Conservation (phyloP, 2,888 invertebrate species). For the Autographa gamma region DNA sequence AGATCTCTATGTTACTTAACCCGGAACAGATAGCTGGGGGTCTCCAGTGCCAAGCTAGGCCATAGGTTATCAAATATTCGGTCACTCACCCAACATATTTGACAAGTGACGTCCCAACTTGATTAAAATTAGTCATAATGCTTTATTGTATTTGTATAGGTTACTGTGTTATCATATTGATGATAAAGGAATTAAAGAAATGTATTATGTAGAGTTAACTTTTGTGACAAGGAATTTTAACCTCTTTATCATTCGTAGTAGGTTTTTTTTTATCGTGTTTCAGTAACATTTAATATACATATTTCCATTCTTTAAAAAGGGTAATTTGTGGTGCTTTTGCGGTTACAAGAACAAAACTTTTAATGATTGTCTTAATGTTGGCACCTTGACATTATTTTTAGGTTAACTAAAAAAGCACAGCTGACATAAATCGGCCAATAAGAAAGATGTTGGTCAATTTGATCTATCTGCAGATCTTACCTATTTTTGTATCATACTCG, state of each 20-base stretch:
- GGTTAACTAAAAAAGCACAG: background rate
- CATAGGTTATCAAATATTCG: slow-evolving; percentile 54
- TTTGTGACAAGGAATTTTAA: background rate
- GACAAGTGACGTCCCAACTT: slow-evolving; percentile 27
- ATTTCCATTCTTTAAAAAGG: background rate
- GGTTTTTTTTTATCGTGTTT: background rate
- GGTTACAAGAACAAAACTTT: background rate
- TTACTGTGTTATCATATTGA: slow-evolving; percentile 25
- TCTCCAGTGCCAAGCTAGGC: slow-evolving; percentile 47
- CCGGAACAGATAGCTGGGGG: slow-evolving; percentile 29
- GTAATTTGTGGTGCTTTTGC: background rate
- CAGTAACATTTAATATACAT: background rate
- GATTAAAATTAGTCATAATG: slow-evolving; percentile 30
- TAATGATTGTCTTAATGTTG: background rate
- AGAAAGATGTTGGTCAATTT: background rate
- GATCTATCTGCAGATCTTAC: background rate
- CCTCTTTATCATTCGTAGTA: background rate
- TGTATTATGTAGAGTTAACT: slow-evolving; percentile 1
- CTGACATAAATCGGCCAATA: background rate
- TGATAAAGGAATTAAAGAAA: slow-evolving; percentile 27
- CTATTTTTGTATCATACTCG: background rate
- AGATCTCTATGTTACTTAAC: slow-evolving; percentile 40
- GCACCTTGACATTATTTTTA: background rate
- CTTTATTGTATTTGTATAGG: slow-evolving; percentile 25
- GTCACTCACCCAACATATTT: slow-evolving; percentile 46